Conservation (phyloP, 2,888 invertebrate genomes). For the Dicyrtomina minuta region DNA sequence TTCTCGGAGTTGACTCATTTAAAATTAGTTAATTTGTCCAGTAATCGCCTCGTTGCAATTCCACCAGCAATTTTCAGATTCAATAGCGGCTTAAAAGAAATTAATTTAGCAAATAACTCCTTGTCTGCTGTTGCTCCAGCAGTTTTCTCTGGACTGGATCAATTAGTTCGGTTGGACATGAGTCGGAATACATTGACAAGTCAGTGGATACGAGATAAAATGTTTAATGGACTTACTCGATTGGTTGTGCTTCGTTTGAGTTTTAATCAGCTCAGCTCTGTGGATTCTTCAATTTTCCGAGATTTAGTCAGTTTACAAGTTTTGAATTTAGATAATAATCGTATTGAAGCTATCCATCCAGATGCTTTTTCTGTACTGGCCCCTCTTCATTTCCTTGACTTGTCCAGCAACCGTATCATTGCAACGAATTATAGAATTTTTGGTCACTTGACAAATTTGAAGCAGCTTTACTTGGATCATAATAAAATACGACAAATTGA, state of each 20-base stretch:
- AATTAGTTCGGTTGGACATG: constrained; percentile 77
- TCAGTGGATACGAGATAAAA: constrained; percentile 74
- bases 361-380: constrained; percentile 83
- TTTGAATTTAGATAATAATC: constrained; percentile 80
- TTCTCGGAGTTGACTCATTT: constrained; percentile 72
- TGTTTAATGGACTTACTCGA: constrained; percentile 72
- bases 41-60: constrained; percentile 75
- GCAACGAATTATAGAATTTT: constrained; percentile 78
- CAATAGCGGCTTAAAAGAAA: constrained; percentile 75
- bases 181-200: constrained; percentile 73
- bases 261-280: constrained; percentile 78
- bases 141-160: constrained; percentile 79
- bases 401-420: constrained; percentile 82
- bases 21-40: constrained; percentile 72
- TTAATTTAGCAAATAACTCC: constrained; percentile 76
- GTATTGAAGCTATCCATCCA: constrained; percentile 83
- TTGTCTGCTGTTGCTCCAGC: constrained; percentile 79
- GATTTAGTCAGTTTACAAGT: constrained; percentile 83
- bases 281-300: constrained; percentile 81
- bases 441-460: constrained; percentile 79
- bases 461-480: constrained; percentile 80
- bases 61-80: constrained; percentile 79
- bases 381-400: constrained; percentile 83
- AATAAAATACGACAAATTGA: constrained; percentile 79
- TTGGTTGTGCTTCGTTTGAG: constrained; percentile 75